Base-by-base conservation (phyloP, 2,888 invertebrate genomes). In the Gisinianus flammeolus region DNA sequence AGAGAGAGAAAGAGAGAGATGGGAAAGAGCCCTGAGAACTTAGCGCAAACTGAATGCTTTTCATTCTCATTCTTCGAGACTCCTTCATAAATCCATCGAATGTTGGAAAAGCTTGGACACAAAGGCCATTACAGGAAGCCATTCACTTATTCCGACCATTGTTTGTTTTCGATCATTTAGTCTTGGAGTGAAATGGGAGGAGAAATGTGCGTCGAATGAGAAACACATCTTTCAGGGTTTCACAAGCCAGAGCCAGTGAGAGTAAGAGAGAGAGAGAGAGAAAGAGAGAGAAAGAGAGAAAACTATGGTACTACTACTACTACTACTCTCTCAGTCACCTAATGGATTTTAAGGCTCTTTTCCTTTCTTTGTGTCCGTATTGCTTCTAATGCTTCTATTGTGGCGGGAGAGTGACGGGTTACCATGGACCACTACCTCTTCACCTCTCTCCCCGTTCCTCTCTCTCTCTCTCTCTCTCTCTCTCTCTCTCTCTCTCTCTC, bases 111-210 rank as follows among this genome's bases (percentile, higher is more conserved):
- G 56, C 77, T 78, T 66, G 74, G 74, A 78, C 76, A 79, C 76
- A 81, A 80, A 79, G 80, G 75, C 79, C 80, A 78, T 79, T 79
- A 79, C 79, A 79, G 77, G 78, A 79, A 81, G 79, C 79, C 79
- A 80, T 81, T 81, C 81, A 77, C 80, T 78, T 81, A 80, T 78
- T 81, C 81, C 79, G 71, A 79, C 81, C 78, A 80, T 81, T 80
- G 81, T 81, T 81, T 81, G 81, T 80, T 81, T 81, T 81, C 81
- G 77, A 81, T 80, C 81, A 79, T 80, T 79, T 80, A 78, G 77
- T 70, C 71, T 54, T 76, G 66, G 56, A 74, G 77, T 73, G 77
- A 64, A 77, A 73, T 68, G 74, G 69, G 77, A 73, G 62, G 76
- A 73, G 75, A 24, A 24, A 22, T 75, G 81, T 77, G 81, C 66